Base-by-base conservation (phyloP, 1,140 invertebrate species). In the Drosophila parvula region DNA sequence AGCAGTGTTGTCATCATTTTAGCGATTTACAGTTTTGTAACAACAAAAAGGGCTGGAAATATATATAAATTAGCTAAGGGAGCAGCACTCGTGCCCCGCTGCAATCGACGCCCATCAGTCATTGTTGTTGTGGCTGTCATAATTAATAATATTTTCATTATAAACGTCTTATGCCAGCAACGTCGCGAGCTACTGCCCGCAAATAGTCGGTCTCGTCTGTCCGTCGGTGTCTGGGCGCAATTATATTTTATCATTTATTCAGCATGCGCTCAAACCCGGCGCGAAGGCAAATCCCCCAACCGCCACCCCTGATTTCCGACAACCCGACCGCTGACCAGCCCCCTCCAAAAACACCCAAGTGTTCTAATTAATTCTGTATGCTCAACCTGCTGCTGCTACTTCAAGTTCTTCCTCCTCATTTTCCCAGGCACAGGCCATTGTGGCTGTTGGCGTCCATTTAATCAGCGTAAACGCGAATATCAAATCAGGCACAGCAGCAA, bases 121-220 rank as follows among this genome's bases (percentile, higher is more conserved):
- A 89, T 83, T 77, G 70, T 61, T 74, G 44, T 65, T 74, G 53
- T 28, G 34, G 58, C 84, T 88, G 84, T 88, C 84, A 89, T 88
- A 88, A 89, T 88, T 88, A 89, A 88, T 88, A 89, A 84, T 89
- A 89, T 89, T 89, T 89, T 89, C 84, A 89, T 89, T 89, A 89
- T 89, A 90, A 88, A 81, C 85, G 85, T 89, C 85, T 88, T 88
- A 84, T 77, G 70, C 59, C 78, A 69, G 51, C 56, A 68, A 56
- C 53, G 64, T 50, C 41, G 27, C 4, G 9, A 27, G 5, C n/a
- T 14, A 12, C 44, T 44, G 16, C 50, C 74, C 55, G 32, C 69
- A 75, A 59, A 74, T 45, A 56, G 64, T 81, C 56, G 60, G 65
- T 62, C 61, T 55, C 40, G 32, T 63, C 62, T 61, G 55, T 30